phyloP scores from a whole-genome alignment of 2,888 invertebrate genomes.

The Andrena camellia region DNA sequence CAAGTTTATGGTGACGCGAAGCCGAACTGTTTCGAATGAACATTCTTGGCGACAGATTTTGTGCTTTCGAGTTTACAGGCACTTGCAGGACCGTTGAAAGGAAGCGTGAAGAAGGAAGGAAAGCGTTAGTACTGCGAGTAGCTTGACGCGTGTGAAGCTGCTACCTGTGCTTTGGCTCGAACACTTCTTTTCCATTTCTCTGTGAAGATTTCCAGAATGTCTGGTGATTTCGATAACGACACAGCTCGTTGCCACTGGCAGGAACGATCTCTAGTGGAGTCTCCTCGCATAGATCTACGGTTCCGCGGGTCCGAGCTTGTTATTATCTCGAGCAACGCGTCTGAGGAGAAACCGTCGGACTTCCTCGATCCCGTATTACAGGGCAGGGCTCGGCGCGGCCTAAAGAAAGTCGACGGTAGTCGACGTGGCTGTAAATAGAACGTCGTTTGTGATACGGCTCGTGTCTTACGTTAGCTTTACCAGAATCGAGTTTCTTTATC shows the following conservation, averaged over 20 bases:
- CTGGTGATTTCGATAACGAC: slow-evolving; percentile 47
- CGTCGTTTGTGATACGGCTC: slow-evolving; percentile 55
- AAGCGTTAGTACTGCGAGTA: slow-evolving; percentile 22
- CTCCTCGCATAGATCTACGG: slow-evolving; percentile 24
- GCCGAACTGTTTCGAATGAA: neutral
- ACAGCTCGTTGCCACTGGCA: no score
- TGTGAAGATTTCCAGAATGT: slow-evolving; percentile 33
- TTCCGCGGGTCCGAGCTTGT: slow-evolving; percentile 32
- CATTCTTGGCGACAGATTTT: neutral
- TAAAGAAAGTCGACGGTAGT: slow-evolving; percentile 18
- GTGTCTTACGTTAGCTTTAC: slow-evolving; percentile 54
- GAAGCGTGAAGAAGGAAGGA: slow-evolving; percentile 10
- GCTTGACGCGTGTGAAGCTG: slow-evolving; percentile 18
- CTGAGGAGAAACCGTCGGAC: slow-evolving; percentile 20
- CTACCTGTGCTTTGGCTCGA: slow-evolving; percentile 34
- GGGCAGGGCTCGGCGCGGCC: neutral
- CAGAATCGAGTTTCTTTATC: slow-evolving; percentile 39
- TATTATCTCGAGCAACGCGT: neutral
- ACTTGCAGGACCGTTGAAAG: neutral
- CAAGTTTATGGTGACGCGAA: neutral
- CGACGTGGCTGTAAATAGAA: slow-evolving; percentile 47
- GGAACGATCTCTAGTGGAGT: slow-evolving; percentile 51
- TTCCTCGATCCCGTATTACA: slow-evolving; percentile 11
- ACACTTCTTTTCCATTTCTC: slow-evolving; percentile 35
- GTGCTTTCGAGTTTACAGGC: neutral